A percentile compares a stretch with the other conserved stretches of the same genome.
These are phyloP conservation scores for Nestor notabilis DNA, from an alignment of 2,113 vertebrate species.

Conservation along the genomic window DNA sequence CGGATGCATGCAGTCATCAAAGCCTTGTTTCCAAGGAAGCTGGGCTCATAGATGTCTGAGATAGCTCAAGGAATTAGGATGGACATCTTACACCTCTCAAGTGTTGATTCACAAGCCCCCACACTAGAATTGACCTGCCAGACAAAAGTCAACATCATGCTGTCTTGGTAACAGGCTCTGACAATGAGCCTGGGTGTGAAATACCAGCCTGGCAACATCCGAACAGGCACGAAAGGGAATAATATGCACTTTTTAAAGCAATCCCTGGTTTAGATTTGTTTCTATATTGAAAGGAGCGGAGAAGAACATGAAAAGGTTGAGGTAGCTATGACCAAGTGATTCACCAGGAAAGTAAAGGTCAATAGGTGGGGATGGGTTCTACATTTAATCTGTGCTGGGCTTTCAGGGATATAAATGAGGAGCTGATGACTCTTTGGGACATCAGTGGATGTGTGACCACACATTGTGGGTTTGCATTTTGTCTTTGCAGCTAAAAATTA, in stretches of 20 bases:
- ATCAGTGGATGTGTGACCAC: neutral
- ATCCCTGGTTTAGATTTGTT: neutral
- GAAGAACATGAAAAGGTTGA: neutral
- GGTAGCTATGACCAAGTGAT: neutral
- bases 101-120: neutral
- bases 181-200: neutral
- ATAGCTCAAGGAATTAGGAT: neutral
- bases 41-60: neutral
- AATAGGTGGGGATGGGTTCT: neutral
- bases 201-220: neutral
- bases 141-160: neutral
- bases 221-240: neutral
- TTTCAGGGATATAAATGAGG: neutral
- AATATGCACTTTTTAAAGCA: neutral
- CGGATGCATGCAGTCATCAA: neutral
- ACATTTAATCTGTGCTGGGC: neutral
- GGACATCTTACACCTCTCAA: neutral
- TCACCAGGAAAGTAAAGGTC: neutral
- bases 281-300: neutral
- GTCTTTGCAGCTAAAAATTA: neutral
- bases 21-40: conserved; percentile 17
- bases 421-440: neutral
- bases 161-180: neutral
- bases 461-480: neutral
- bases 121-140: neutral